Evolutionary conservation across 2,113 vertebrate species (phyloP), one percentile per base, ranked within the genome.

Genomic region (Oceanites oceanicus): DNA sequence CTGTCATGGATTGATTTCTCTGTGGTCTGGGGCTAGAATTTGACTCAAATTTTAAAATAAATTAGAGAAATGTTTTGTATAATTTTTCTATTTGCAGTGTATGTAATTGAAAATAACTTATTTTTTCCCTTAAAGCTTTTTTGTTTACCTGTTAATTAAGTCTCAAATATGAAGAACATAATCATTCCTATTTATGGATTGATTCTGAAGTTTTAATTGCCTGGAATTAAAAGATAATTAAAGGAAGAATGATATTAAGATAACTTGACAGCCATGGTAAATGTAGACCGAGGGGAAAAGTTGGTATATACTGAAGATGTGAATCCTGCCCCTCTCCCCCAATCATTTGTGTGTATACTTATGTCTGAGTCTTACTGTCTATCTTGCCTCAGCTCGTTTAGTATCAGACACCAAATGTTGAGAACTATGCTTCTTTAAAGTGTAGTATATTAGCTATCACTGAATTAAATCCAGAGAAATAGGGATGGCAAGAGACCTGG

Each of bases 1-100:
- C 65, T 87, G 75, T 77, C 81, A 82, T 90, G 27, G 55, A 67
- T 88, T 96, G 53, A 71, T 95, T 96, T 96, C 44, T 86, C 55
- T 94, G 15, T 82, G 25, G 72, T 80, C 83, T 83, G 74, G 44
- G 73, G 22, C 56, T 92, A 88, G 55, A 91, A 85, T 93, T 97
- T 94, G 25, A 79, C 67, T 73, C 1, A 27, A 21, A 55, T 90
- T 96, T 58, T 72, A 53, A 19, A 85, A 67, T 61, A 34, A 76
- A 45, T 13, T 63, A 86, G 55, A 59, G 49, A 96, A 87, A 10
- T 62, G 2, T 56, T 62, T 67, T 90, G 26, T 86, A 76, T 67
- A 77, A 20, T 59, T 65, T 77, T 9, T 92, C 12, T 84, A 5
- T 44, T 90, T 71, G 38, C 4, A 88, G 23, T 18, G 2, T 84